Evolutionary conservation across 1,140 invertebrate genomes (phyloP), one percentile per base, ranked within the genome.

Genomic region (Ridgeia piscesae): DNA sequence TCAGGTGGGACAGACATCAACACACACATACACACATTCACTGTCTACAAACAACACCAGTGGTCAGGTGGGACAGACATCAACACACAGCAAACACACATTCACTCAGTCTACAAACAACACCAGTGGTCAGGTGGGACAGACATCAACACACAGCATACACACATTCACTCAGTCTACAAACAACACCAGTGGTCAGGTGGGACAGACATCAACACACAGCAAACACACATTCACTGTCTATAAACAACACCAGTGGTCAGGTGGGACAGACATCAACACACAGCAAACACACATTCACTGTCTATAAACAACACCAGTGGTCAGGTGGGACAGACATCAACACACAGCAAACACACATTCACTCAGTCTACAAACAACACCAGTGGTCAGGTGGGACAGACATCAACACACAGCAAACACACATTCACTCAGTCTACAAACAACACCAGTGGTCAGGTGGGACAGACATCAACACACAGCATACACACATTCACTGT

Each of bases 381-480:
- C 99, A 99, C 95, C 99, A 99, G 96, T 99, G n/a, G 99, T 91
- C 99, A 96, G 94, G 99, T 97, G 96, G 99, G 99, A 93, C 98
- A 98, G 34, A 97, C 98, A 17, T 97, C 97, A 96, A 98, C n/a
- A 98, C n/a, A 99, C 97, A 94, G 99, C 97, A 35, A n/a, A n/a
- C n/a, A n/a, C n/a, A n/a, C n/a, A n/a, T n/a, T n/a, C n/a, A n/a
- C n/a, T n/a, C n/a, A n/a, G n/a, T n/a, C n/a, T n/a, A n/a, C n/a
- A n/a, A n/a, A n/a, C n/a, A n/a, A n/a, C n/a, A n/a, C n/a, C n/a
- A n/a, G n/a, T n/a, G n/a, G n/a, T n/a, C n/a, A n/a, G n/a, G n/a
- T n/a, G n/a, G n/a, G n/a, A n/a, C n/a, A n/a, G n/a, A n/a, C n/a
- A n/a, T n/a, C n/a, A 42, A 42, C 4, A 42, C 42, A 42, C 42